Evolutionary conservation across 2,888 invertebrate genomes (phyloP).

Genomic region (Hirudinaria manillensis): DNA sequence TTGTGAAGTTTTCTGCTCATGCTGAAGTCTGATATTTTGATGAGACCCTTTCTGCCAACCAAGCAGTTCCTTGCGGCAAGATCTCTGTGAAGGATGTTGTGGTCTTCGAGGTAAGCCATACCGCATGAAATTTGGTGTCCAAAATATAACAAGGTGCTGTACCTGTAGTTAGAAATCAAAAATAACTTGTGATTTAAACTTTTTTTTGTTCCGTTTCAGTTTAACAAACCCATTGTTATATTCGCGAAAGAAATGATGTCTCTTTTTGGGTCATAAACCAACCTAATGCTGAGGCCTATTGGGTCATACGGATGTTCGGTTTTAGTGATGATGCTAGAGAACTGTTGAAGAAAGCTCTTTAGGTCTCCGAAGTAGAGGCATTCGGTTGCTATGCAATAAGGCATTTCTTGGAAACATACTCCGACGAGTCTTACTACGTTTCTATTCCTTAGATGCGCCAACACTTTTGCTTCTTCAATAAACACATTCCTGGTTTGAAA

Average conservation of each 20-base stretch:
- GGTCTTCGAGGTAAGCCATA: slow-evolving; percentile 13
- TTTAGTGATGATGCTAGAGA: background rate
- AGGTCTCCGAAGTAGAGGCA: slow-evolving; percentile 4
- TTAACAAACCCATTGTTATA: too few species aligned
- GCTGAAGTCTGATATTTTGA: slow-evolving; percentile 34
- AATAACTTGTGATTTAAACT: background rate
- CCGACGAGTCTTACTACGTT: slow-evolving; percentile 16
- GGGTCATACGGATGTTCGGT: too few species aligned
- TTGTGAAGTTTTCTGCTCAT: slow-evolving; percentile 31
- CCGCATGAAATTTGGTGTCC: slow-evolving; percentile 64
- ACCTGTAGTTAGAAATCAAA: background rate
- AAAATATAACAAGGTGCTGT: slow-evolving; percentile 8
- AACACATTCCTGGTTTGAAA: background rate
- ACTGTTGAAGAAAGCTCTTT: slow-evolving; percentile 16
- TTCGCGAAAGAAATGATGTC: too few species aligned
- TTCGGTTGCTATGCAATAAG: slow-evolving; percentile 23
- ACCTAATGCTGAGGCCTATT: too few species aligned
- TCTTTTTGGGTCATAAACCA: too few species aligned
- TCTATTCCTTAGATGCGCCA: slow-evolving; percentile 2
- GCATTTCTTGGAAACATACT: slow-evolving; percentile 21
- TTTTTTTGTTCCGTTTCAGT: too few species aligned
- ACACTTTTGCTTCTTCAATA: slow-evolving; percentile 8
- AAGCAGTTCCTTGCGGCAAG: slow-evolving; percentile 20
- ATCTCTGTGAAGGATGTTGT: slow-evolving; percentile 14
- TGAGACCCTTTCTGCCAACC: slow-evolving; percentile 63